These are phyloP conservation scores for Eubasilissa splendida DNA, from an alignment of 2,888 invertebrate species.

Conservation along the genomic window DNA sequence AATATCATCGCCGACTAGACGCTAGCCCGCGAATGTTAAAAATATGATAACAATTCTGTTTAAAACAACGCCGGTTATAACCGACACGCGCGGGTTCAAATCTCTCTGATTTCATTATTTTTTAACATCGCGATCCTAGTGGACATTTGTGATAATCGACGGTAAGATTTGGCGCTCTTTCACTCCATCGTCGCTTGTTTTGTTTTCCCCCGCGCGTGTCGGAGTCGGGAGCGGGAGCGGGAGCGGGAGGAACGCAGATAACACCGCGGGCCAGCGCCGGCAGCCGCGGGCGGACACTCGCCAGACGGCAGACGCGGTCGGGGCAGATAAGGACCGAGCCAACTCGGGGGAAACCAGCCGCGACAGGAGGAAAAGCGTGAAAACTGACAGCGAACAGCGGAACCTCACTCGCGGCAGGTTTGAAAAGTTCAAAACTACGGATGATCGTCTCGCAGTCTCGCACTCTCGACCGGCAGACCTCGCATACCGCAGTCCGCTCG, in stretches of 20 bases:
- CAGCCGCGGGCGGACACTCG: slow-evolving; percentile 24
- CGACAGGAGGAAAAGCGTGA: background rate
- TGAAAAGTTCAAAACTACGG: slow-evolving; percentile 36
- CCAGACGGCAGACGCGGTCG: slow-evolving; percentile 17
- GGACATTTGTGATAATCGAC: too few relatives aligned
- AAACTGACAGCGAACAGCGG: background rate
- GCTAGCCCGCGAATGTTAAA: too few relatives aligned
- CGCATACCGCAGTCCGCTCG: slow-evolving; percentile 17
- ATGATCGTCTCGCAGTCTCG: slow-evolving; percentile 19
- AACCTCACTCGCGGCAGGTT: slow-evolving; percentile 20
- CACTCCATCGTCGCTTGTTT: slow-evolving; percentile 19
- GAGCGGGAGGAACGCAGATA: background rate
- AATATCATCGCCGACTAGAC: too few relatives aligned
- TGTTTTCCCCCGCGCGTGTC: background rate
- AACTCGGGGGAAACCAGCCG: slow-evolving; percentile 22
- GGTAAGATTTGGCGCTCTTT: slow-evolving; percentile 13
- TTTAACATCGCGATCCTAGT: too few relatives aligned
- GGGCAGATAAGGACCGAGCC: slow-evolving; percentile 19
- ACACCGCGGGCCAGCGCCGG: slow-evolving; percentile 23
- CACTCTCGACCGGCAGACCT: background rate
- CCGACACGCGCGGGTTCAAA: too few relatives aligned
- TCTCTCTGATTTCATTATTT: too few relatives aligned
- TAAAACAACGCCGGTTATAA: too few relatives aligned
- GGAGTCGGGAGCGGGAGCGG: background rate
- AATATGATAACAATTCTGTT: too few relatives aligned